These are phyloP conservation scores for Corythaixoides concolor DNA, from an alignment of 2,113 vertebrate genomes.

Conservation along the genomic window DNA sequence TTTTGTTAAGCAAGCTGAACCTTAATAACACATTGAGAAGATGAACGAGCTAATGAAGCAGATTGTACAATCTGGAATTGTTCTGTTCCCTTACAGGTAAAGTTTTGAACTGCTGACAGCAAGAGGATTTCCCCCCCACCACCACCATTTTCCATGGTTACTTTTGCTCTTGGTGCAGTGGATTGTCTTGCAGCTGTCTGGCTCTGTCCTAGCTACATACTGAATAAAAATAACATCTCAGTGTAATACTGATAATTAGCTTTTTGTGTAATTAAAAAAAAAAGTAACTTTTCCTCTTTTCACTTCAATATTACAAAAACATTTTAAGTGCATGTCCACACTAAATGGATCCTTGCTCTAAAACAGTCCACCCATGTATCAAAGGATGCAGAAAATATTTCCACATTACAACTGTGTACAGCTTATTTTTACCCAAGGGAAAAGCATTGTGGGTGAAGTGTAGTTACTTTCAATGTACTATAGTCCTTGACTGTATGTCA, in stretches of 20 bases:
- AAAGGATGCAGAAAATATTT: slow-evolving; percentile 3
- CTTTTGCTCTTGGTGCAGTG: not conserved
- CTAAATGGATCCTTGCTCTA: not conserved
- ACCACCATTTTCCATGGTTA: not conserved
- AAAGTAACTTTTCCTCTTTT: not conserved
- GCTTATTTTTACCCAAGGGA: not conserved
- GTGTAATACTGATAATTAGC: not conserved
- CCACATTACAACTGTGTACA: not conserved
- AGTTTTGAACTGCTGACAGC: not conserved
- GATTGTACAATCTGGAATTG: not conserved
- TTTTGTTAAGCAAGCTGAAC: slow-evolving; percentile 31
- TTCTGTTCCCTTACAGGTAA: not conserved
- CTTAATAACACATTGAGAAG: not conserved
- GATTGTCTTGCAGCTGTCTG: not conserved
- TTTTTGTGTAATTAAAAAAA: not conserved
- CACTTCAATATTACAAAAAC: not conserved
- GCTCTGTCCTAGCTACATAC: not conserved
- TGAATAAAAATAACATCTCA: not conserved
- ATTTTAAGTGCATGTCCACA: not conserved
- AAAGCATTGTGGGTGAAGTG: not conserved
- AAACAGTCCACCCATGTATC: not conserved
- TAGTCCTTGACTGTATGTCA: slow-evolving; percentile 11
- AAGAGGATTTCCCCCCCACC: not conserved
- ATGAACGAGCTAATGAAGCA: slow-evolving; percentile 28
- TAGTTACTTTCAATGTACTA: not conserved